Evolutionary conservation across 2,797 vertebrate species (phyloP), one percentile per base, ranked within the genome.

Genomic region (Benthosema pterotum): DNA sequence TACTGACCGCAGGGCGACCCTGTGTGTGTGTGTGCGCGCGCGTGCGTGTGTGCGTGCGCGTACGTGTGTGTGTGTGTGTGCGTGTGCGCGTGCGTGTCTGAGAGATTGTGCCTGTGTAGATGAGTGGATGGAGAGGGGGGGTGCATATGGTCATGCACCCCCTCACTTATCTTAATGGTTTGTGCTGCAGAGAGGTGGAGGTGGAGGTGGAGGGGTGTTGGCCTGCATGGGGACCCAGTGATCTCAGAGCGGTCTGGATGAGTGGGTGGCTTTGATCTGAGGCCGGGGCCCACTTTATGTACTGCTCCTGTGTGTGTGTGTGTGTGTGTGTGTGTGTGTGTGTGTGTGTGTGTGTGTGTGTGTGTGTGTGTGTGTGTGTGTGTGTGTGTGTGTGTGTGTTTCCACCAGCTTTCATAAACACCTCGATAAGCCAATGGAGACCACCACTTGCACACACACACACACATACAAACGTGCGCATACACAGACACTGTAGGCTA

Each of bases 241-340:
- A 78, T 72, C 74, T 69, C 72, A 78, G 78, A 75, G 69, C 63
- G 65, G 77, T 74, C 62, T 77, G 74, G 85, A 56, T 70, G 67
- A 69, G 69, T 75, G 67, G 63, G 75, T 60, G 78, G 69, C 83
- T 89, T 89, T 87, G 79, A 90, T 88, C 69, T 77, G 46, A 65
- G 65, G 72, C 57, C 57, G 57, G 67, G 60, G n/a, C 67, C 64
- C 58, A 11, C 48, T 68, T 54, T 72, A 65, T 65, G 69, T 62
- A 5, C 28, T 55, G 59, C 63, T 5, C 42, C 38, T 58, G 70
- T 75, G 75, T 67, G 65, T 79, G 60, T 69, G 63, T 65, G 63
- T 67, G 69, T 72, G 64, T 63, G 63, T 57, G 63, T 66, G 45
- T 54, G 51, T 66, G 59, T 51, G 43, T 28, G 19, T 11, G 43